A percentile compares a stretch with the other conserved stretches of the same genome.
phyloP scores from a whole-genome alignment of 2,113 vertebrate genomes.

The Prochilodus magdalenae region DNA sequence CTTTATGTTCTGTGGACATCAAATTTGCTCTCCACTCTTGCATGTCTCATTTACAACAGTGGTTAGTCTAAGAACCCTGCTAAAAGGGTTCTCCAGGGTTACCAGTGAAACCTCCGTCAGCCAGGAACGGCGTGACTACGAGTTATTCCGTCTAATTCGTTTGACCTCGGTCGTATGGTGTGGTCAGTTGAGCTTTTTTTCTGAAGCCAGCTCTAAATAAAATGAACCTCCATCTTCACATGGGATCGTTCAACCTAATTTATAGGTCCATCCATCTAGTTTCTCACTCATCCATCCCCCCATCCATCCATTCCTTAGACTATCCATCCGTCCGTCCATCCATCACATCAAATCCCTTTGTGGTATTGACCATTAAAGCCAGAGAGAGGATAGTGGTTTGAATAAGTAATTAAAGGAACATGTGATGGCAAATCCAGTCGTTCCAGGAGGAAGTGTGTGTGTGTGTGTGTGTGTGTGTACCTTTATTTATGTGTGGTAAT shows the following conservation, averaged over 20 bases:
- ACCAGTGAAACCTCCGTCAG: no score
- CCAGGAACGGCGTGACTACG: not conserved
- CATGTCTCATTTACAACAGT: no score
- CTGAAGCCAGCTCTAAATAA: not conserved
- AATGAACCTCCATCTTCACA: slow-evolving; percentile 8
- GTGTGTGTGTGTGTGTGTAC: no score
- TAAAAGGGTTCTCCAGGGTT: no score
- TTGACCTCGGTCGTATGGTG: not conserved
- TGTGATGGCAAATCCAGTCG: not conserved
- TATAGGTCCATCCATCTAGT: not conserved
- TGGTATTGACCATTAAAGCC: not conserved
- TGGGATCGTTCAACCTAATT: not conserved
- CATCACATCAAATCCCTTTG: slow-evolving; percentile 5
- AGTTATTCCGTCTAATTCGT: not conserved
- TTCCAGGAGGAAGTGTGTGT: no score
- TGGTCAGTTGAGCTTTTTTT: not conserved
- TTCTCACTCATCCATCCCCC: not conserved
- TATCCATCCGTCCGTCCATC: slow-evolving; percentile 4
- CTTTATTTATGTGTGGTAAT: no score
- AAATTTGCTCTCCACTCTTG: no score
- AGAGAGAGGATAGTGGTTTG: not conserved
- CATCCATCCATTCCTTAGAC: not conserved
- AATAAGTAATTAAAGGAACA: slow-evolving; percentile 23
- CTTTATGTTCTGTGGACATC: no score
- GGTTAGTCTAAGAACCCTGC: no score